Conservation (phyloP, 2,113 vertebrate species). For the Nestor notabilis region DNA sequence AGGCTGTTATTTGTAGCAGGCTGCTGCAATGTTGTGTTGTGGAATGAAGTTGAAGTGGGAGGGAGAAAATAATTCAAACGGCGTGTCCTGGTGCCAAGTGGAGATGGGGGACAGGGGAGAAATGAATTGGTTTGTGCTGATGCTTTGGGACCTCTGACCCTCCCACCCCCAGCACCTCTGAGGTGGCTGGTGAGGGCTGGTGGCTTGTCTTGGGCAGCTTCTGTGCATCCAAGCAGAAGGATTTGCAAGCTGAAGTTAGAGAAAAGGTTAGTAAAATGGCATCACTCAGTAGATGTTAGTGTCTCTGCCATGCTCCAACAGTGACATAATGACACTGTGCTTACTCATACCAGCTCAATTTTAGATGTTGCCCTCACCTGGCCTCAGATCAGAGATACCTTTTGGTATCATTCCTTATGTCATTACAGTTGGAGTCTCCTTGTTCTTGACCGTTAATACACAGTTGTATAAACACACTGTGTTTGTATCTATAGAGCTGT, state of each 20-base stretch:
- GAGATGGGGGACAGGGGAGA: background rate
- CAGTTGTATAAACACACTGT: rapidly evolving
- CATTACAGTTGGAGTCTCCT: rapidly evolving
- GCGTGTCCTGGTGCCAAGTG: background rate
- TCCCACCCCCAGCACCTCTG: rapidly evolving
- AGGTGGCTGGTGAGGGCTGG: background rate
- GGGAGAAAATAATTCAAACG: background rate
- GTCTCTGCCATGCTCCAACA: background rate
- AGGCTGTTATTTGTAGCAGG: background rate
- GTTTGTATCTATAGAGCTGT: background rate
- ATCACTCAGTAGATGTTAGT: background rate
- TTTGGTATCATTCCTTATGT: background rate
- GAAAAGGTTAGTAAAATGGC: background rate
- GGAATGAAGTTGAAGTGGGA: background rate
- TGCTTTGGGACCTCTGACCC: background rate
- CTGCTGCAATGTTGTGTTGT: background rate
- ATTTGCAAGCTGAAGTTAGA: background rate
- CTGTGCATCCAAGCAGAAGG: too few relatives aligned
- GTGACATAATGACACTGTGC: rapidly evolving
- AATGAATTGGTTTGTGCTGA: background rate
- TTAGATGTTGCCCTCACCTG: background rate
- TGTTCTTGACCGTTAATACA: background rate
- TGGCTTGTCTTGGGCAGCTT: background rate
- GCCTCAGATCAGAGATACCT: background rate
- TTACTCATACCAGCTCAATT: rapidly evolving